Conservation (phyloP, 2,113 vertebrate genomes). For the Tenrec ecaudatus region DNA sequence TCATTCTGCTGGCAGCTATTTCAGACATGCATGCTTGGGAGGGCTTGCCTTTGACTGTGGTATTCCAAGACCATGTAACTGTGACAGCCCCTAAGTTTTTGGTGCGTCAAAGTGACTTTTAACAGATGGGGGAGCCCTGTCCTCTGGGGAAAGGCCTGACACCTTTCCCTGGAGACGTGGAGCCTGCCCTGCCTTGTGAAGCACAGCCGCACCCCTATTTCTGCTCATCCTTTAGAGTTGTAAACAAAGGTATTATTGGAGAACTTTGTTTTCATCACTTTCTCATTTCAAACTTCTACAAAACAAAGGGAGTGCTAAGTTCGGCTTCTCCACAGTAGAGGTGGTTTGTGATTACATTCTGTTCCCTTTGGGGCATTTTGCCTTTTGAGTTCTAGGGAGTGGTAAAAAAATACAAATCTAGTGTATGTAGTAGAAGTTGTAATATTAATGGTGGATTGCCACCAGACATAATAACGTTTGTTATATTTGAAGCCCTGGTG, state of each 20-base stretch:
- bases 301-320: not conserved
- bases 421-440: not conserved
- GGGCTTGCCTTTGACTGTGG: slow-evolving; percentile 50
- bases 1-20: slow-evolving; percentile 68
- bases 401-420: slow-evolving; percentile 8
- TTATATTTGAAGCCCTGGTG: too few species aligned
- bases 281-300: not conserved
- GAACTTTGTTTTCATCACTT: not conserved
- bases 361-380: not conserved
- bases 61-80: not conserved
- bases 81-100: not conserved
- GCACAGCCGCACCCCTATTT: not conserved
- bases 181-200: not conserved
- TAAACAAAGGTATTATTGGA: not conserved
- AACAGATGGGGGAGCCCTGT: not conserved
- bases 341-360: not conserved
- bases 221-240: not conserved
- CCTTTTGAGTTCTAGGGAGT: not conserved
- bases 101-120: not conserved
- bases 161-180: not conserved
- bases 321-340: not conserved
- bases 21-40: slow-evolving; percentile 46
- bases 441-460: not conserved
- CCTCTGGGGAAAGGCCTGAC: not conserved
- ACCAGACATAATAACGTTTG: not conserved